Evolutionary conservation across 2,113 vertebrate species (phyloP).

Genomic region (Nasalis larvatus): DNA sequence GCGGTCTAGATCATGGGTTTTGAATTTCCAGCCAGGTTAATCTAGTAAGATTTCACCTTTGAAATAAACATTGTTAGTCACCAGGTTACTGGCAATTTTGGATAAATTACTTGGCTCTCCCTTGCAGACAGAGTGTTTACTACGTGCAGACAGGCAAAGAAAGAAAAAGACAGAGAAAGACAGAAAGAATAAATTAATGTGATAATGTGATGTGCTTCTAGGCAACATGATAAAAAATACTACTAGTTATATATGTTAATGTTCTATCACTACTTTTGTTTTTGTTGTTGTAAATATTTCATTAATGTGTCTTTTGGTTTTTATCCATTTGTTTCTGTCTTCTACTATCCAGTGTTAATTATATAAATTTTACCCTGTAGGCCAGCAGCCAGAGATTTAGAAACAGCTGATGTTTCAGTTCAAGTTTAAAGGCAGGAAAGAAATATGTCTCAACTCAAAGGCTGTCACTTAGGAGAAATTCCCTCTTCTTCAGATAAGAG

Average conservation of each 20-base stretch:
- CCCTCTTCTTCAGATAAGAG: not conserved
- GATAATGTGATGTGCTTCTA: not conserved
- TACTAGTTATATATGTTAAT: not conserved
- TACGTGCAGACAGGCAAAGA: not conserved
- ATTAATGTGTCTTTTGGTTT: too few species aligned
- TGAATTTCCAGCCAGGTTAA: not conserved
- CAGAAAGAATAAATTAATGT: not conserved
- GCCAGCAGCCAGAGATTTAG: not conserved
- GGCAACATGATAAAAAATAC: not conserved
- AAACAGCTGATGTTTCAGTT: not conserved
- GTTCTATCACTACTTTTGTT: not conserved
- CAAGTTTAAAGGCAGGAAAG: not conserved
- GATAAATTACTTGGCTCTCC: not conserved
- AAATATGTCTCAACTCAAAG: not conserved
- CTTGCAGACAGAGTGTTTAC: not conserved
- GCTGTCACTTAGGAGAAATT: not conserved
- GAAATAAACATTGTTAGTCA: not conserved
- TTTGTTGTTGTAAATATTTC: not conserved
- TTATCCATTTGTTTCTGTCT: not conserved
- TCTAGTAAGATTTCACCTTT: not conserved
- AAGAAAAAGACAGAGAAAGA: not conserved
- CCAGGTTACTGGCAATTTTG: not conserved
- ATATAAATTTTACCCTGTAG: not conserved
- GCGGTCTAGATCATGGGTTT: not conserved
- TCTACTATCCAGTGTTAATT: not conserved